Conservation (phyloP, 2,797 vertebrate genomes). For the Peromyscus nudipes region DNA sequence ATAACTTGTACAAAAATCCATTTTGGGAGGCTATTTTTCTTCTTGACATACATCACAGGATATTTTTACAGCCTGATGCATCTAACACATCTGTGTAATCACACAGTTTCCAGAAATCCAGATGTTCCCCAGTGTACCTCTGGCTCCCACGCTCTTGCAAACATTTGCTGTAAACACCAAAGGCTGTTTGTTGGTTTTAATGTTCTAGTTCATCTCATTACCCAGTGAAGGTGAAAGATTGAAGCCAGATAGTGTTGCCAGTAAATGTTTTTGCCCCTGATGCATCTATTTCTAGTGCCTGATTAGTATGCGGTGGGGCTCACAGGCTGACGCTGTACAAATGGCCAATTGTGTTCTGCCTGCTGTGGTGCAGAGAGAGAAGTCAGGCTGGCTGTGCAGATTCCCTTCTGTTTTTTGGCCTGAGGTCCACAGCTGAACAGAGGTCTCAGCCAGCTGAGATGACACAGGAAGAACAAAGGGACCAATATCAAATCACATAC, state of each 20-base stretch:
- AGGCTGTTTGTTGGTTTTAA: constrained; percentile 91
- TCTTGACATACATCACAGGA: constrained; percentile 85
- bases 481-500: neutral
- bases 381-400: neutral
- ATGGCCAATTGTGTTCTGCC: constrained; percentile 81
- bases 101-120: constrained; percentile 88
- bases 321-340: constrained; percentile 80
- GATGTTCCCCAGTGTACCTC: constrained; percentile 90
- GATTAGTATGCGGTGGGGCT: constrained; percentile 86
- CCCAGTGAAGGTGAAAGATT: constrained; percentile 89
- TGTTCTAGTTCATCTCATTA: constrained; percentile 90
- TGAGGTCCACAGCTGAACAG: neutral
- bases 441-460: neutral
- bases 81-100: constrained; percentile 90
- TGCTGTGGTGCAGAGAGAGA: constrained; percentile 72
- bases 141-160: constrained; percentile 86
- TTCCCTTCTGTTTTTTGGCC: constrained; percentile 37
- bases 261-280: constrained; percentile 85
- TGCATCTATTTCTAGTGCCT: constrained; percentile 85
- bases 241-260: constrained; percentile 86
- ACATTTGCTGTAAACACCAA: constrained; percentile 91
- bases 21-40: constrained; percentile 83
- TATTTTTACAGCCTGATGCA: constrained; percentile 89
- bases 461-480: neutral
- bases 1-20: constrained; percentile 83